A percentile compares a stretch with the other conserved stretches of the same genome.
Conservation (phyloP, 2,113 vertebrate genomes). For the Chlamydotis undulata region DNA sequence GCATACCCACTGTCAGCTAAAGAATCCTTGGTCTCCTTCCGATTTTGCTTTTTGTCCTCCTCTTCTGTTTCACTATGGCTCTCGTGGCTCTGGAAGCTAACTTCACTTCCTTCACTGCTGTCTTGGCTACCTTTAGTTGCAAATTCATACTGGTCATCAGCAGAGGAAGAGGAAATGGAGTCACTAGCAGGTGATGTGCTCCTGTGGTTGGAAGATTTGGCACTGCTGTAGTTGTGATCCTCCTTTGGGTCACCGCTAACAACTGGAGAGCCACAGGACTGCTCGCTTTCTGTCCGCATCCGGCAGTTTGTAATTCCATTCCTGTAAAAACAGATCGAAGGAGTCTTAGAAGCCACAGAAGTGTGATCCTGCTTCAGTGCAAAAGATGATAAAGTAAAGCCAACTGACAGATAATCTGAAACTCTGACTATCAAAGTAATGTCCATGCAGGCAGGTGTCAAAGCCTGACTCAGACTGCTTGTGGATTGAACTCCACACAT, state of each 20-base stretch:
- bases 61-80: slow-evolving; percentile 87
- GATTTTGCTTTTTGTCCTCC: slow-evolving; percentile 83
- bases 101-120: slow-evolving; percentile 80
- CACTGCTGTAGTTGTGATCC: slow-evolving; percentile 96
- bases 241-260: slow-evolving; percentile 93
- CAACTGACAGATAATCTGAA: background rate
- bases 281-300: slow-evolving; percentile 86
- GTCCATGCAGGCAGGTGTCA: background rate
- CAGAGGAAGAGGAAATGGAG: slow-evolving; percentile 77
- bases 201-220: slow-evolving; percentile 84
- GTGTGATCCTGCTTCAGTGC: background rate
- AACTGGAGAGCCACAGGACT: slow-evolving; percentile 85
- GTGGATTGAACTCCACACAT: background rate
- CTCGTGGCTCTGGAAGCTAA: slow-evolving; percentile 81
- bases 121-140: slow-evolving; percentile 79
- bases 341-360: background rate
- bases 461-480: background rate
- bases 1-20: slow-evolving; percentile 84
- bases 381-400: background rate
- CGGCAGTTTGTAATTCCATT: slow-evolving; percentile 85
- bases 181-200: slow-evolving; percentile 82
- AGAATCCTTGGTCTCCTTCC: slow-evolving; percentile 89
- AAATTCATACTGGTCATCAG: slow-evolving; percentile 81
- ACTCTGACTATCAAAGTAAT: background rate
- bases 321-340: slow-evolving; percentile 64